Conservation (phyloP, 37 sponge, comb jelly and placozoan genomes). For the Eunapius fragilis region DNA sequence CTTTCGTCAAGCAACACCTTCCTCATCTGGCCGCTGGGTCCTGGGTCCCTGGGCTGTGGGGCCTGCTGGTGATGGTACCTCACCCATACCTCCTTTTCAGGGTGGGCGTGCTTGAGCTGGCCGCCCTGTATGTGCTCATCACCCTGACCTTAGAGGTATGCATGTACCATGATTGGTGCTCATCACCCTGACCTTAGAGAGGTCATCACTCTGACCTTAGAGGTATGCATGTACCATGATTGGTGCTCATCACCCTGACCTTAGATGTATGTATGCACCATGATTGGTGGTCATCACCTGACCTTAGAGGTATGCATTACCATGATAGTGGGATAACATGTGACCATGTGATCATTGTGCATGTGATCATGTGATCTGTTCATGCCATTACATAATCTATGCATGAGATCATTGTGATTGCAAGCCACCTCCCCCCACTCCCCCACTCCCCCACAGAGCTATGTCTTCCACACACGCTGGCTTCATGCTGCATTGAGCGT, state of each 20-base stretch:
- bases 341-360: too few species aligned
- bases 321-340: background rate
- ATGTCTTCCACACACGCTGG: slow-evolving; percentile 38
- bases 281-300: background rate
- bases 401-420: background rate
- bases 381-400: background rate
- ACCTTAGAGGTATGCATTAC: background rate
- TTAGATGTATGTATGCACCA: background rate
- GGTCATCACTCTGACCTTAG: background rate
- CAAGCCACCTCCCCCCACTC: background rate
- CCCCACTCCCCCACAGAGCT: slow-evolving; percentile 19
- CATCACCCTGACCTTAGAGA: background rate
- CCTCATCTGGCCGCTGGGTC: slow-evolving; percentile 48
- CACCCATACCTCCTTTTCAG: slow-evolving; percentile 30
- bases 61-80: slow-evolving; percentile 16
- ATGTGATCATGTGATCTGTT: too few species aligned
- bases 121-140: slow-evolving; percentile 19
- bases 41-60: slow-evolving; percentile 52
- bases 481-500: slow-evolving; percentile 12
- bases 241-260: background rate
- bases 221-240: background rate
- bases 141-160: slow-evolving; percentile 50
- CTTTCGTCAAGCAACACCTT: slow-evolving; percentile 43
- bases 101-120: slow-evolving; percentile 44
- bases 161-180: background rate